Base-by-base conservation (phyloP, 1,140 invertebrate genomes). In the Yoshiicerus persimilis region DNA sequence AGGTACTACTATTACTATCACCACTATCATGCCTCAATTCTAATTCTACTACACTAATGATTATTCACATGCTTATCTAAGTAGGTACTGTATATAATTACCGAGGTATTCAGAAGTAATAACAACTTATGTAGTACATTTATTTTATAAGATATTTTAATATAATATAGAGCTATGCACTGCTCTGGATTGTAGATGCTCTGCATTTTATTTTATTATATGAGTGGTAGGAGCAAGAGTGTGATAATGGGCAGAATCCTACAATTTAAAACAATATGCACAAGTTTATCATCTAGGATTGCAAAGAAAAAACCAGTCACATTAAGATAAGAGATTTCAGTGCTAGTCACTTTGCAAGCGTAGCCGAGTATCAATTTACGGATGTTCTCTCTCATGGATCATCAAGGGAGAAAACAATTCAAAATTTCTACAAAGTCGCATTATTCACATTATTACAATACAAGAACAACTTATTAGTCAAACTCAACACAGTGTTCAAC, bases 301-400 rank as follows among this genome's bases (percentile, higher is more conserved):
- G 83, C 10, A 56, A 47, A 11, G 83, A 84, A 84, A 84, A 84
- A 84, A 84, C 83, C 23, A 56, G 83, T 41, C 83, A 41, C 83
- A 84, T 84, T 84, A 47, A 84, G 83, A 84, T 84, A 84, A 84
- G 83, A 56, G 41, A 84, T 84, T 39, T 23, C 10, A 84, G 38
- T 77, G 36, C 70, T 75, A 13, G 25, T 10, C 34, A 27, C 70
- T 77, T 47, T 47, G 20, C 70, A 34, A 34, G 4, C 13, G 6
- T 77, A 77, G 30, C 20, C 70, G 30, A 77, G 70, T 77, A 34
- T 30, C 30, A 32, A 66, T 66, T 66, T 66, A 66, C 27, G 30
- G 34, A 36, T 77, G 70, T 77, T 77, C 70, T 77, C 62, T 77
- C 70, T 77, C 70, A 77, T 30, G 70, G 70, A 77, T 77, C 13